Evolutionary conservation across 1,140 invertebrate species (phyloP), one percentile per base, ranked within the genome.

Genomic region (Hypothenemus hampei): DNA sequence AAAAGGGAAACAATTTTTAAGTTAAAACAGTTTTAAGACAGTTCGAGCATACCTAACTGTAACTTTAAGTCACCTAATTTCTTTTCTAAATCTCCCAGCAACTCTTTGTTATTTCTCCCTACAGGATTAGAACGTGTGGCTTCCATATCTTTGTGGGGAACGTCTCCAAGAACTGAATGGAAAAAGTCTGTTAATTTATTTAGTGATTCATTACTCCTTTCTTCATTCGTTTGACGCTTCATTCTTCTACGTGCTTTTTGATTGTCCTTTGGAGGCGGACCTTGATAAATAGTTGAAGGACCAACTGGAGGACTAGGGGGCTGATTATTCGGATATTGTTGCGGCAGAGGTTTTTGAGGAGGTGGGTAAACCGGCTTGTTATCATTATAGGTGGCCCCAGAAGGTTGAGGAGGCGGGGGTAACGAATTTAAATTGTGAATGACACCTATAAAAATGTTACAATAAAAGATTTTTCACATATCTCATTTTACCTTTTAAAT

Each of bases 1-100:
- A 62, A 58, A 52, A 19, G 20, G 22, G 35, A 57, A 46, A 16
- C 26, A 35, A 10, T 23, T 40, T 43, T 31, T 51, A 20, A 44
- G 31, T 53, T n/a, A 47, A 44, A 23, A 36, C 40, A 20, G 43
- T 44, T 39, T 7, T 15, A 8, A 23, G 19, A 11, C 24, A 24
- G 16, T 35, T 19, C 18, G 23, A 50, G 56, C 59, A 31, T 60
- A 64, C 62, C 62, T 62, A 64, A 64, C 57, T 64, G 52, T 20
- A 46, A 48, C 56, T 60, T 64, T 44, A 64, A 37, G 1, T 26
- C 18, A 16, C 60, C 15, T 7, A 64, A 29, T 52, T 46, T 62
- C 1, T 51, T 16, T 29, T 59, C 48, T 3, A 62, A 35, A 10
- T 54, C 39, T 13, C 45, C 39, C 40, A 51, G 23, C n/a, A n/a